Percentiles rank a stretch among this genome's conserved stretches.
phyloP scores from a whole-genome alignment of 2,113 vertebrate genomes.

The Bombycilla garrulus region DNA sequence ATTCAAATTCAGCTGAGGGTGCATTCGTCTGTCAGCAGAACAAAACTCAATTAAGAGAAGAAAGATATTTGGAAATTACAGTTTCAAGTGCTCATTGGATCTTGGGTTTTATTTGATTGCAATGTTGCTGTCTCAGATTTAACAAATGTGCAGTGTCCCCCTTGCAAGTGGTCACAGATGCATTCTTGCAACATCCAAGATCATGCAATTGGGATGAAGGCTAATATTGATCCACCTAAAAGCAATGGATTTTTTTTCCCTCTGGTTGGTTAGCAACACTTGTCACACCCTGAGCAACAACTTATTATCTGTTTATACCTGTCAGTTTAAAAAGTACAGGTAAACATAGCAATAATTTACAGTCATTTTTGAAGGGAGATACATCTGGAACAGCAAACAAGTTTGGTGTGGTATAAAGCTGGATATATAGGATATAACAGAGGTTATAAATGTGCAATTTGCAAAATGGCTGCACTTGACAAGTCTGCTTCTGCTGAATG shows the following conservation, averaged over 20 bases:
- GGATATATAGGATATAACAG: not conserved
- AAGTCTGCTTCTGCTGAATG: not conserved
- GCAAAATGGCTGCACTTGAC: not conserved
- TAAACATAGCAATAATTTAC: not conserved
- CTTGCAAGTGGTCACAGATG: not conserved
- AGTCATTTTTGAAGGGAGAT: not conserved
- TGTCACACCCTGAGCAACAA: not conserved
- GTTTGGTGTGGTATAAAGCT: not conserved
- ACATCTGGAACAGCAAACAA: not conserved
- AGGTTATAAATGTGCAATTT: not conserved
- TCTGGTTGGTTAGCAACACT: not conserved
- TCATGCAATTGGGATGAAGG: not conserved
- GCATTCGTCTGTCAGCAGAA: not conserved
- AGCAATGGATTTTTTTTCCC: not conserved
- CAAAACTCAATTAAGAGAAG: slow-evolving; percentile 42
- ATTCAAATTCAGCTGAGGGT: slow-evolving; percentile 48
- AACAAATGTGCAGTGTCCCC: not conserved
- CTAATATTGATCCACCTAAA: not conserved
- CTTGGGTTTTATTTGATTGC: not conserved
- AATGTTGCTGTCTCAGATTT: not conserved
- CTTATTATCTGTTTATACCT: not conserved
- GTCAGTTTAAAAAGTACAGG: not conserved
- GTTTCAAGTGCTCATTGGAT: not conserved
- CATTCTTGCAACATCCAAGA: not conserved
- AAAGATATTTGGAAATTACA: not conserved